Evolutionary conservation across 2,113 vertebrate species (phyloP).

Genomic region (Brachypodius melanocephalos): DNA sequence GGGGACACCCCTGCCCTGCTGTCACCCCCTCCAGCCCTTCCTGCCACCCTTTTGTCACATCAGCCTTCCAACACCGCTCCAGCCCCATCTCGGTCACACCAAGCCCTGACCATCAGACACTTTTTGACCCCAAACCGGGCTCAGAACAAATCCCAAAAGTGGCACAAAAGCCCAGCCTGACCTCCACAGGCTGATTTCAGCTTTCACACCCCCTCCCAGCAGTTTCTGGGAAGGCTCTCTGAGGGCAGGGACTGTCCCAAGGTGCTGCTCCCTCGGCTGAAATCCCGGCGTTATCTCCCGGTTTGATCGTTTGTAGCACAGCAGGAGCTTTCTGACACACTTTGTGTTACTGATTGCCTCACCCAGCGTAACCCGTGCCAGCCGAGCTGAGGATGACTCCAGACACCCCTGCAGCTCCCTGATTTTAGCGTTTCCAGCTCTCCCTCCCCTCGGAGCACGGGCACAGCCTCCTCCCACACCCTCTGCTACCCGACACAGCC

Average conservation of each 20-base stretch:
- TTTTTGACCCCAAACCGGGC: not conserved
- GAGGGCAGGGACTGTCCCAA: fast-evolving
- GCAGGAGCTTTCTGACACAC: not conserved
- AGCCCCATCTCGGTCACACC: not conserved
- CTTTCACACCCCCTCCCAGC: not conserved
- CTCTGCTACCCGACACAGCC: not conserved
- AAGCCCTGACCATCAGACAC: not conserved
- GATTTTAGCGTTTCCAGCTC: not conserved
- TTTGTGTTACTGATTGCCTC: not conserved
- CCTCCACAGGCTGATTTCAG: not conserved
- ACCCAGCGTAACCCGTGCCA: fast-evolving
- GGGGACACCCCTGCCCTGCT: fast-evolving
- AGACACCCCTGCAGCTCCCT: not conserved
- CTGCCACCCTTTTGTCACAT: fast-evolving
- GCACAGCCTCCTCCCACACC: not conserved
- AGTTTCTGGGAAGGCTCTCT: not conserved
- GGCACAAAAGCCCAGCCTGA: not conserved
- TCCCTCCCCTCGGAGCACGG: fast-evolving
- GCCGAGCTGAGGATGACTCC: not conserved
- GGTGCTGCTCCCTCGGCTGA: fast-evolving
- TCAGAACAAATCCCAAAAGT: not conserved
- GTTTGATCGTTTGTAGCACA: too few relatives aligned
- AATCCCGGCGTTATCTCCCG: fast-evolving
- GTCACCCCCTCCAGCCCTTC: not conserved
- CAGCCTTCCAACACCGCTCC: not conserved